Base-by-base conservation (phyloP, 2,888 invertebrate species). In the Acronicta aceris region DNA sequence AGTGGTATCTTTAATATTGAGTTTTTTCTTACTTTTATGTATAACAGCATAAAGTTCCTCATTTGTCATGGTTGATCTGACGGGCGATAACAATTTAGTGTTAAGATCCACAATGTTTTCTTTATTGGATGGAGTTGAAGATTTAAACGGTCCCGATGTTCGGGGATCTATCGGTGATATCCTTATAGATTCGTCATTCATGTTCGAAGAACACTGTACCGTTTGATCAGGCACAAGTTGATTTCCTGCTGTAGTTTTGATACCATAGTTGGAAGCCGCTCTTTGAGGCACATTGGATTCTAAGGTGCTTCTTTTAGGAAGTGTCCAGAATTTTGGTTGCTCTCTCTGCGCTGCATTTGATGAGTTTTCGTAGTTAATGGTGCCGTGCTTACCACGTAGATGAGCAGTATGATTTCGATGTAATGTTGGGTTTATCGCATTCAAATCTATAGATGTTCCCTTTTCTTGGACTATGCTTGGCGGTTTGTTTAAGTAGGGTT, bases 21-120 rank as follows among this genome's bases (percentile, higher is more conserved):
- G 92, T 83, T 96, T 96, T 88, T 96, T 96, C 84, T 97, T 97
- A 75, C 96, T 97, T 86, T 97, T 97, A 83, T 97, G 97, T 70
- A 97, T 97, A 15, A 96, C 96, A 3, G 97, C 96, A 81, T 97
- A 97, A 3, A 97, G 89, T 85, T 97, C 97, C 82, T 97, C 97
- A 74, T 97, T 97, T n/a, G 96, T 96, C 96, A 97, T 97, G 0
- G 96, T 96, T 2, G 96, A 96, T 86, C 96, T 96, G 21, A 96
- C 96, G 0, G 97, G 96, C 2, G 96, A 96, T 9, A 96, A 79
- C 63, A 96, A 78, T 82, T 93, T 95, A 8, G 90, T 89, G 64
- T 91, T 91, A 41, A 96, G 89, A 77, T 96, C 95, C 4, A 91
- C 74, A 9, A 95, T 90, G 54, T 94, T 94, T 79, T 95, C 95